These are phyloP conservation scores for Apotomis betuletana DNA, from an alignment of 2,888 invertebrate species.

Conservation along the genomic window DNA sequence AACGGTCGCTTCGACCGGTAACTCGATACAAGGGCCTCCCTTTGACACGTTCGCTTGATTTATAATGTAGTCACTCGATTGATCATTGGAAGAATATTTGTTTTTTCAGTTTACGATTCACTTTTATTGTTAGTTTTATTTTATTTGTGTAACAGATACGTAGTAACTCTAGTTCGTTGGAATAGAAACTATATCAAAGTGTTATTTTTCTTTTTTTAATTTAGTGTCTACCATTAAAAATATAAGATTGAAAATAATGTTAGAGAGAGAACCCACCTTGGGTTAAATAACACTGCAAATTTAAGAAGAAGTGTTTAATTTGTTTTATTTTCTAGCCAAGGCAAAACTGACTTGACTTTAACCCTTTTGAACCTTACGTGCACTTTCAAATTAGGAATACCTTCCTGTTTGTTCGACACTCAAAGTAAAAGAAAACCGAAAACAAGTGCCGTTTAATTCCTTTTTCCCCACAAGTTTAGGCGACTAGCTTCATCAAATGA, in stretches of 20 bases:
- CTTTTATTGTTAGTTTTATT: constrained; percentile 63
- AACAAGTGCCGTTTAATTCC: constrained; percentile 12
- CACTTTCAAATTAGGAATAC: constrained; percentile 9
- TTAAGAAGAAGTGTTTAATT: no score
- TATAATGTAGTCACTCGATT: constrained; percentile 73
- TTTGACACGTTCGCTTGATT: constrained; percentile 69
- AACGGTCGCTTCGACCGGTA: constrained; percentile 49
- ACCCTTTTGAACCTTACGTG: not conserved
- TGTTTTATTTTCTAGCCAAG: no score
- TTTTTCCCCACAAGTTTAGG: constrained; percentile 29
- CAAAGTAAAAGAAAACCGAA: constrained; percentile 31
- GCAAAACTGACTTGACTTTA: not conserved
- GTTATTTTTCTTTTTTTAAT: not conserved
- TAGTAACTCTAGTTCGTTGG: constrained; percentile 8
- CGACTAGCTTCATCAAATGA: constrained; percentile 55
- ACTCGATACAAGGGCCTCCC: constrained; percentile 60
- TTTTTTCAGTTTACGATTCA: constrained; percentile 61
- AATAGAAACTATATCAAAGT: constrained; percentile 4
- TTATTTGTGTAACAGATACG: constrained; percentile 38
- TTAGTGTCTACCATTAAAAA: no score
- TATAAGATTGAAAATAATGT: no score
- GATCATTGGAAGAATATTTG: constrained; percentile 73
- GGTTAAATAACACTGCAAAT: no score
- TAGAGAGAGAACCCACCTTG: no score
- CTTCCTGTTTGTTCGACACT: constrained; percentile 2